Conservation (phyloP, 2,888 invertebrate genomes). For the Cryptocephalus primarius region DNA sequence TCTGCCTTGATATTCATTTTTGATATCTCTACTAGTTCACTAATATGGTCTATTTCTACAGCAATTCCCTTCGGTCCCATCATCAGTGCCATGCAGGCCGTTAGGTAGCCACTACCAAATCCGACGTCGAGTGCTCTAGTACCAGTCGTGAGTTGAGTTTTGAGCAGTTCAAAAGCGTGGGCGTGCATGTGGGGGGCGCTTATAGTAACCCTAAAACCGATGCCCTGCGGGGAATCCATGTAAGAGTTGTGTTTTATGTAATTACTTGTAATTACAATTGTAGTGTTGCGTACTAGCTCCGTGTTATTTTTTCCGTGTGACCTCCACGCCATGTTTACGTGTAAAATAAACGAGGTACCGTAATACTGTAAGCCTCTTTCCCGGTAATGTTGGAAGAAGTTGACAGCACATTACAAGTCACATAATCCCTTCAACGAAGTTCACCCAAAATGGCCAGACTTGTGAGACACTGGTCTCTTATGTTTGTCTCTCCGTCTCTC, state of each 20-base stretch:
- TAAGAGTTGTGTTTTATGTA: constrained; percentile 73
- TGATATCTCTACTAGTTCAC: constrained; percentile 66
- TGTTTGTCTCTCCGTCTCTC: too few species aligned
- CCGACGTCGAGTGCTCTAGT: constrained; percentile 82
- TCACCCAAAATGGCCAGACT: too few species aligned
- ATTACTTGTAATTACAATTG: constrained; percentile 56
- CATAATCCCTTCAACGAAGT: too few species aligned
- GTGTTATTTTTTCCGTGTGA: constrained; percentile 72
- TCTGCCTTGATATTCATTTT: constrained; percentile 65
- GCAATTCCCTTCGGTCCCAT: constrained; percentile 51
- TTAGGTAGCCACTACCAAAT: constrained; percentile 88
- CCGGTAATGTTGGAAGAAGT: too few species aligned
- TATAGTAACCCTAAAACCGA: constrained; percentile 91
- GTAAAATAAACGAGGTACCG: too few species aligned
- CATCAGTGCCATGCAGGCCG: constrained; percentile 83
- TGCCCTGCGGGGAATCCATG: constrained; percentile 83
- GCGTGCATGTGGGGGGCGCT: constrained; percentile 98
- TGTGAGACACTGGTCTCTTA: too few species aligned
- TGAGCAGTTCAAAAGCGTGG: constrained; percentile 76
- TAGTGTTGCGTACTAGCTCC: constrained; percentile 69
- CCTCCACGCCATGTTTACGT: constrained; percentile 71
- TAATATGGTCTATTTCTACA: constrained; percentile 86
- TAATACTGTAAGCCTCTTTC: too few species aligned
- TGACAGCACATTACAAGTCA: too few species aligned
- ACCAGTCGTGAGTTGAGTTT: constrained; percentile 65